These are phyloP conservation scores for Rallus crepitans DNA, from an alignment of 2,797 vertebrate species.

Conservation along the genomic window DNA sequence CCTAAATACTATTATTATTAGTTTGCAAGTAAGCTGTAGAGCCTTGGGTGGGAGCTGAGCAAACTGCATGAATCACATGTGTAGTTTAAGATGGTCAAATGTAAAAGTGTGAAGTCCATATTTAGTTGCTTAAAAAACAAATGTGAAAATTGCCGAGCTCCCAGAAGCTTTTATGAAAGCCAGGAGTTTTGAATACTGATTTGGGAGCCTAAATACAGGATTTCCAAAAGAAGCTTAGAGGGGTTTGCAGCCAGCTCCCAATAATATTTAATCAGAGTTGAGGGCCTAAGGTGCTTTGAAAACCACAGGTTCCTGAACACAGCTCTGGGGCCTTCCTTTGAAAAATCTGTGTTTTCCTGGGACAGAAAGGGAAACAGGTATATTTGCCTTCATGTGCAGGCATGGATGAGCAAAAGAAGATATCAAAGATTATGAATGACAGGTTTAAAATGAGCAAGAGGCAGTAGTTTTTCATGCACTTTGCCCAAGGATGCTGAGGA, in stretches of 20 bases:
- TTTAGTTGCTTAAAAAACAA: constrained; percentile 15
- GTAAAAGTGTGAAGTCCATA: neutral
- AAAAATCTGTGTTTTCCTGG: neutral
- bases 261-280: neutral
- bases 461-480: neutral
- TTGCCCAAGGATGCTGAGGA: neutral
- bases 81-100: neutral
- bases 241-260: neutral
- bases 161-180: neutral
- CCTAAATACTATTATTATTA: constrained; percentile 2
- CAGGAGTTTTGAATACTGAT: neutral
- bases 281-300: neutral
- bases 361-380: neutral
- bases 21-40: neutral
- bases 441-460: neutral
- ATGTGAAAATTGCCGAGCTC: neutral
- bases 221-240: neutral
- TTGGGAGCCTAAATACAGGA: neutral
- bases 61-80: neutral
- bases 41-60: neutral
- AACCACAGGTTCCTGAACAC: neutral
- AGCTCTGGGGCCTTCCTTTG: neutral
- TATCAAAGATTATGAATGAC: neutral
- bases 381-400: neutral
- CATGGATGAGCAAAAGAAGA: neutral